A percentile compares a stretch with the other conserved stretches of the same genome.
These are phyloP conservation scores for Digitonthophagus gazella DNA, from an alignment of 2,888 invertebrate genomes.

Conservation along the genomic window DNA sequence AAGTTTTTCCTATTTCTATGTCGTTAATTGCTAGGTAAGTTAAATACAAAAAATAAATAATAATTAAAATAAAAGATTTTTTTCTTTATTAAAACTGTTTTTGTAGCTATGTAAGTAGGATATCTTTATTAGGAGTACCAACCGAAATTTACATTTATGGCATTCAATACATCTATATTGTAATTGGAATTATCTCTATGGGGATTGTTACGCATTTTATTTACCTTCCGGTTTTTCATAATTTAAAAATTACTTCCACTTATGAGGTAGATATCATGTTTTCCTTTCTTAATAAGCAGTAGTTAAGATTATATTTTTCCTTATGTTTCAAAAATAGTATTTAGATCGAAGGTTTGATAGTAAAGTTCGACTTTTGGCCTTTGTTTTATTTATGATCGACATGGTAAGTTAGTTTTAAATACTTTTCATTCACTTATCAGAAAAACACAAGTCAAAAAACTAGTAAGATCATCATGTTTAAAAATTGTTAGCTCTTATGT, in stretches of 20 bases:
- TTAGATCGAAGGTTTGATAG: constrained; percentile 70
- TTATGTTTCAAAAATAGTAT: constrained; percentile 63
- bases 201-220: constrained; percentile 65
- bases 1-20: constrained; percentile 77
- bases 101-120: constrained; percentile 76
- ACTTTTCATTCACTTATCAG: too few relatives aligned
- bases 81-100: constrained; percentile 39
- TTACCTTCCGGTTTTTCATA: constrained; percentile 73
- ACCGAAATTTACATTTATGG: constrained; percentile 82
- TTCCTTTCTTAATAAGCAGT: neutral
- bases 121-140: constrained; percentile 74
- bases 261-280: too few relatives aligned
- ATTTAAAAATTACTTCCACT: constrained; percentile 71
- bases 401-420: constrained; percentile 65
- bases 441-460: too few relatives aligned
- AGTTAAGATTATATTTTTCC: neutral
- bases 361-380: constrained; percentile 67
- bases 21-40: constrained; percentile 79
- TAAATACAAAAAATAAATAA: neutral
- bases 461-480: too few relatives aligned
- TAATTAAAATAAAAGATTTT: neutral
- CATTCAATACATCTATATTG: constrained; percentile 69
- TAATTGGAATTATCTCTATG: constrained; percentile 63
- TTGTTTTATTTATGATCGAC: constrained; percentile 65
- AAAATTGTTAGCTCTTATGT: too few relatives aligned